phyloP scores from a whole-genome alignment of 1,140 invertebrate species.

The Asobara japonica region DNA sequence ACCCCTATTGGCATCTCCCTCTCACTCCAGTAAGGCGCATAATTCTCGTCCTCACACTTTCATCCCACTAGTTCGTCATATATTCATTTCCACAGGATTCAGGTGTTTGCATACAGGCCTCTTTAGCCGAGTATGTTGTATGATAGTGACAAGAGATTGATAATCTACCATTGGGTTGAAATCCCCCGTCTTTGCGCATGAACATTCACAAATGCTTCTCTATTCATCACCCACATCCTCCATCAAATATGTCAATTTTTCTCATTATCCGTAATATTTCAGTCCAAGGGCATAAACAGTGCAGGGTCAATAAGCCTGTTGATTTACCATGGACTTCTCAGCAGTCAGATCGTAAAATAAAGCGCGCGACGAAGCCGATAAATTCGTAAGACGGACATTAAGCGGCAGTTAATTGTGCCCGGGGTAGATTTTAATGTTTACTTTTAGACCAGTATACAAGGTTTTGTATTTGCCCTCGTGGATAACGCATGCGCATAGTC shows the following conservation, averaged over 20 bases:
- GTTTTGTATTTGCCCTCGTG: not conserved
- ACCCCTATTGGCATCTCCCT: no score
- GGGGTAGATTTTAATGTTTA: conserved; percentile 18
- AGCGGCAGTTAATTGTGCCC: conserved; percentile 25
- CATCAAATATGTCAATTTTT: not conserved
- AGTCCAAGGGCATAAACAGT: conserved; percentile 4
- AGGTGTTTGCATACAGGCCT: no score
- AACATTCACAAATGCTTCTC: not conserved
- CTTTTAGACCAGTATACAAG: not conserved
- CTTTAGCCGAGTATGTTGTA: no score
- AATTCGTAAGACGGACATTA: conserved; percentile 28
- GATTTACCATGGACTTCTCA: not conserved
- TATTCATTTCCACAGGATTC: no score
- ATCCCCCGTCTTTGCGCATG: no score
- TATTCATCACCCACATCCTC: not conserved
- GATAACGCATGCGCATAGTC: not conserved
- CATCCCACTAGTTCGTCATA: no score
- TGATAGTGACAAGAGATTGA: no score
- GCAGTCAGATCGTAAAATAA: conserved; percentile 24
- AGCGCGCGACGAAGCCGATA: conserved; percentile 24
- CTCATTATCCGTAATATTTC: not conserved
- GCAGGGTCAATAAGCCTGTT: conserved; percentile 7
- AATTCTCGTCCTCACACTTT: no score
- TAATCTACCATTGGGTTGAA: no score
- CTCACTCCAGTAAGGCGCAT: no score